Conservation (phyloP, 2,888 invertebrate genomes). For the Eurois occulta region DNA sequence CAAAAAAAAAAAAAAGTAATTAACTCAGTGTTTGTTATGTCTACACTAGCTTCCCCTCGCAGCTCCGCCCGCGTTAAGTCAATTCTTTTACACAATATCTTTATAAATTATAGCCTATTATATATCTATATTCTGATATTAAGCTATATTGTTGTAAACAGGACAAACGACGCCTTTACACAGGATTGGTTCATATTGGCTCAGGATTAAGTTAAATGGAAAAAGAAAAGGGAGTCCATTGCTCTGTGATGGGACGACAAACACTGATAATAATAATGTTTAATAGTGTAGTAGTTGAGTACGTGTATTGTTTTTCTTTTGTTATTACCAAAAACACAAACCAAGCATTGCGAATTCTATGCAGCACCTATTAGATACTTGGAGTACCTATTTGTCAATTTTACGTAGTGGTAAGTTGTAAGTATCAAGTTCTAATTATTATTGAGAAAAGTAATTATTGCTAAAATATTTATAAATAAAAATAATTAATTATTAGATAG, state of each 20-base stretch:
- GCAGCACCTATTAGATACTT: no score
- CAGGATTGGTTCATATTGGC: background rate
- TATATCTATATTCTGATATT: no score
- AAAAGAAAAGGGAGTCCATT: background rate
- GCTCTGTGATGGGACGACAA: background rate
- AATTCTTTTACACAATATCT: no score
- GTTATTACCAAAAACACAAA: background rate
- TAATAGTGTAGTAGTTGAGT: background rate
- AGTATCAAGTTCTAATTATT: background rate
- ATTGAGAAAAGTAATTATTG: background rate
- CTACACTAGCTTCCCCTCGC: no score
- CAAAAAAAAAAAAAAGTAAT: no score
- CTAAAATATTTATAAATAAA: background rate
- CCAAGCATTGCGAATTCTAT: background rate
- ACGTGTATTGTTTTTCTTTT: background rate
- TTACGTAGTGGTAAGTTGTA: background rate
- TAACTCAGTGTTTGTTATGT: background rate
- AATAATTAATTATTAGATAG: background rate
- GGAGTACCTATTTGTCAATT: background rate
- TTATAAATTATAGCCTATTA: no score
- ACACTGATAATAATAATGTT: background rate
- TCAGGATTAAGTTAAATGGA: no score
- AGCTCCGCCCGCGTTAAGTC: no score
- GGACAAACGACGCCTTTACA: background rate
- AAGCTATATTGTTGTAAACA: no score